These are phyloP conservation scores for Alethe castanea DNA, from an alignment of 2,113 vertebrate species.

Conservation along the genomic window DNA sequence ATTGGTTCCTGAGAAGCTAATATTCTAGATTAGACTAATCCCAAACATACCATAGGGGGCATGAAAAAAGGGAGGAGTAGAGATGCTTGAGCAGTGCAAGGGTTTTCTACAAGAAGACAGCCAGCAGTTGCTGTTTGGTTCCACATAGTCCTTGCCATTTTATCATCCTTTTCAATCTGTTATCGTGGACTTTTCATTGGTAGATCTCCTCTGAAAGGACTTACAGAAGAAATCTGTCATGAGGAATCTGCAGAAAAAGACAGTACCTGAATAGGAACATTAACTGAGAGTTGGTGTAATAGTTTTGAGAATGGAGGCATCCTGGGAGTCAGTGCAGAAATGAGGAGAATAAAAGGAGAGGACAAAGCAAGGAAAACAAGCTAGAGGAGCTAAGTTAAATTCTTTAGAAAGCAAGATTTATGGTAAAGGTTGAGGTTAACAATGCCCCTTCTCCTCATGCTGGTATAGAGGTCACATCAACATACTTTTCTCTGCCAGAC, in stretches of 20 bases:
- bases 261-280: background rate
- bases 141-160: background rate
- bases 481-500: background rate
- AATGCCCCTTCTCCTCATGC: background rate
- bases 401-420: background rate
- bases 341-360: background rate
- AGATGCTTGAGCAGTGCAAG: background rate
- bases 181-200: background rate
- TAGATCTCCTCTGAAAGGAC: background rate
- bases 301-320: background rate
- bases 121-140: background rate
- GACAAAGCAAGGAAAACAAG: background rate
- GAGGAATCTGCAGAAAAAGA: slow-evolving; percentile 20
- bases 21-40: background rate
- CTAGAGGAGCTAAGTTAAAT: background rate
- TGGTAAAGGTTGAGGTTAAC: background rate
- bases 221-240: background rate
- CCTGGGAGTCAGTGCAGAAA: background rate
- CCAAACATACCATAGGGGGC: background rate
- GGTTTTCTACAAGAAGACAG: background rate
- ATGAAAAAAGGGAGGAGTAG: background rate
- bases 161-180: background rate
- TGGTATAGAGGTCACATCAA: background rate
- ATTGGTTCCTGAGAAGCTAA: background rate
- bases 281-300: background rate